Percentiles rank a stretch among this genome's conserved stretches.
Conservation (phyloP, 2,113 vertebrate genomes). For the Dipodomys spectabilis region DNA sequence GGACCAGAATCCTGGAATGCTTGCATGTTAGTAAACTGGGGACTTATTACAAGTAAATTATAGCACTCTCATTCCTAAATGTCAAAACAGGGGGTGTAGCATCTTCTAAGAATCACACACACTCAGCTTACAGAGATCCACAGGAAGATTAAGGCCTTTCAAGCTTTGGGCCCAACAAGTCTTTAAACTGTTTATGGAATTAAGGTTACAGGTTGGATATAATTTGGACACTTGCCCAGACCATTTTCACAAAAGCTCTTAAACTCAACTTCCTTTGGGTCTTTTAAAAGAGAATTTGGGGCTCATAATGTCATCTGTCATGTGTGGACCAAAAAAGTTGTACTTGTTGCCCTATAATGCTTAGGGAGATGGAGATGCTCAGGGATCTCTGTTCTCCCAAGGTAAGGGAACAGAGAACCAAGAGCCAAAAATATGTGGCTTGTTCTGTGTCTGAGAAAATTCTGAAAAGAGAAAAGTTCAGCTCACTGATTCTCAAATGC, state of each 20-base stretch:
- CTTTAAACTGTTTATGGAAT: not conserved
- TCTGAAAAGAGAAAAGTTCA: not conserved
- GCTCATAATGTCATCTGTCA: not conserved
- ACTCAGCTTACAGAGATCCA: not conserved
- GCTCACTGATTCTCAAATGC: not conserved
- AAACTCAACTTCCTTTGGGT: not conserved
- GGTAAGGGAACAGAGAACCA: not conserved
- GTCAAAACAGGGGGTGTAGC: constrained; percentile 5
- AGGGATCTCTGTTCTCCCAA: not conserved
- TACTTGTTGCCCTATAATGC: not conserved
- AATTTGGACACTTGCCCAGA: constrained; percentile 23
- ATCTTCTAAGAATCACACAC: constrained; percentile 15
- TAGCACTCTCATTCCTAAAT: constrained; percentile 9
- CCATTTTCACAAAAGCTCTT: constrained; percentile 29
- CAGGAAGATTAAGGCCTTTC: not conserved
- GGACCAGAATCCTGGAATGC: constrained; percentile 1
- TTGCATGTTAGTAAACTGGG: not conserved
- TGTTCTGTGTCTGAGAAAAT: not conserved
- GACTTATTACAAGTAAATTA: constrained; percentile 11
- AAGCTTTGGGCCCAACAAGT: not conserved
- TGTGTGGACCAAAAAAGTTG: not conserved
- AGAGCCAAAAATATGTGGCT: not conserved
- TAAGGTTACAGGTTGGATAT: constrained; percentile 9
- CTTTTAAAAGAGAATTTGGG: not conserved
- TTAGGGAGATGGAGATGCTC: not conserved